Evolutionary conservation across 2,797 vertebrate species (phyloP), one percentile per base, ranked within the genome.

Genomic region (Taenioides sp.): DNA sequence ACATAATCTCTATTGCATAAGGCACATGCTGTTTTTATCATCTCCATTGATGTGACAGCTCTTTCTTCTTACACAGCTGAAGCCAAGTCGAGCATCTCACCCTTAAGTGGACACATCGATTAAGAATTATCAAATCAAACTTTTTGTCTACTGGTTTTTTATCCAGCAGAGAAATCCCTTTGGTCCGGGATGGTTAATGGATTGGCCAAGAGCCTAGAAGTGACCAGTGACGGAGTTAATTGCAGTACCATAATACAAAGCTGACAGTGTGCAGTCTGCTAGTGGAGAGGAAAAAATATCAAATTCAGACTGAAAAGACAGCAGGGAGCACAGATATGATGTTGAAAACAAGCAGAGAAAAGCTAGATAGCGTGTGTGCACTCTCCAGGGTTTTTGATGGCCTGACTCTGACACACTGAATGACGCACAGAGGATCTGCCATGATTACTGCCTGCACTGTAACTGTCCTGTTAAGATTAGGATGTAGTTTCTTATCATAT

Each of bases 171-270:
- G 72, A 78, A 73, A 76, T 73, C 69, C 10, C 0, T 50, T 27
- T 52, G 67, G 81, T 76, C 79, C 72, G 47, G 61, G 79, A 70
- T 77, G 70, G 70, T 74, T 82, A 82, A 90, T 90, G 91, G 88
- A 91, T 90, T 84, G 88, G 71, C 71, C 84, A 75, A 86, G 84
- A 87, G 86, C 78, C 84, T 75, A 67, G 70, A 72, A 90, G 79
- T 67, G 31, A 74, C 84, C 63, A 80, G 34, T 76, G 72, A 86
- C 83, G 82, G 74, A 89, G 88, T 88, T 87, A 92, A 92, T 91
- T 91, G 89, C 74, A 67, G 72, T 80, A 85, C 74, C 74, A 80
- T 87, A 87, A 90, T 84, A 84, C 84, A 74, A 72, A 65, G 68
- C 82, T 83, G 84, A 76, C 74, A 74, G 75, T 50, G 72, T 65